A percentile compares a stretch with the other conserved stretches of the same genome.
Conservation (phyloP, 2,113 vertebrate genomes). For the Tringa solitaria region DNA sequence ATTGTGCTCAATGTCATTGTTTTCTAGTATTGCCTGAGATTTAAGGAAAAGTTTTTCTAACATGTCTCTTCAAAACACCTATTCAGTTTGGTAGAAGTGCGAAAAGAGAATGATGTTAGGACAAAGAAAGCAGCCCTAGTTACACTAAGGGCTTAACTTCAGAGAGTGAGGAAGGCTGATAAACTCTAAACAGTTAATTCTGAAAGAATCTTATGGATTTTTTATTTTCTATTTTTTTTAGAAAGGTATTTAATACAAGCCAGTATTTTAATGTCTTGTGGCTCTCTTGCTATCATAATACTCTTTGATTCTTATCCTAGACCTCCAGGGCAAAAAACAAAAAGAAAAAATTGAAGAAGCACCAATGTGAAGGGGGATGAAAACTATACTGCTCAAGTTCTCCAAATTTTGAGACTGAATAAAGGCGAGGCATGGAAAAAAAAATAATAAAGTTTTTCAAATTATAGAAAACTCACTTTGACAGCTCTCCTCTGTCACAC, state of each 20-base stretch:
- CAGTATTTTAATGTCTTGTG: neutral
- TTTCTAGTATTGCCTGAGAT: neutral
- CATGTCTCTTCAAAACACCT: rapidly evolving
- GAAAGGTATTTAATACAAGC: neutral
- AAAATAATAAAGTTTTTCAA: neutral
- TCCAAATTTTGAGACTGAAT: neutral
- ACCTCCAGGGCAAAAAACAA: neutral
- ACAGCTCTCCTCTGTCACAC: rapidly evolving
- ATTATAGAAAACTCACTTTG: neutral
- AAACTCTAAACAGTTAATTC: neutral
- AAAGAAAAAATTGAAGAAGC: neutral
- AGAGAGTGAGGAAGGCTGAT: neutral
- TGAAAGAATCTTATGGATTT: neutral
- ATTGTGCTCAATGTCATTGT: neutral
- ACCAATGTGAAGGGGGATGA: neutral
- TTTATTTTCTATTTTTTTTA: too few species aligned
- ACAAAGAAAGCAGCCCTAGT: neutral
- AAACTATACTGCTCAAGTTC: neutral
- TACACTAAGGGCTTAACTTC: neutral
- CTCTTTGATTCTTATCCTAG: neutral
- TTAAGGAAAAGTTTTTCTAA: neutral
- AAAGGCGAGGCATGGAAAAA: neutral
- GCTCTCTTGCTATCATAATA: neutral
- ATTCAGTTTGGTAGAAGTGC: neutral
- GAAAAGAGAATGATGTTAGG: neutral